Evolutionary conservation across 2,113 vertebrate species (phyloP).

Genomic region (Calyptomena viridis): DNA sequence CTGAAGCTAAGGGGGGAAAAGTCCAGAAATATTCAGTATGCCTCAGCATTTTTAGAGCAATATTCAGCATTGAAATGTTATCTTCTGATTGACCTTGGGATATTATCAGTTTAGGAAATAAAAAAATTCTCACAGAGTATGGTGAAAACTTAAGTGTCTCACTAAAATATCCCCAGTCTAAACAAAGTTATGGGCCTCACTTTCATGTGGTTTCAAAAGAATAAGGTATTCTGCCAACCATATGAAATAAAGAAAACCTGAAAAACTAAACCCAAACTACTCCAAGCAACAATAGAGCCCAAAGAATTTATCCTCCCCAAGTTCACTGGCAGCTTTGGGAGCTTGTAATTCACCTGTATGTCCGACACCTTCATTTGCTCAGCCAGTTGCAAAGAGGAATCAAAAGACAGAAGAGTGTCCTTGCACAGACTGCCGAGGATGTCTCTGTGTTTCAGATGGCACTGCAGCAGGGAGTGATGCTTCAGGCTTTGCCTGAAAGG

Average conservation of each 20-base stretch:
- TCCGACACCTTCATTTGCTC: constrained; percentile 79
- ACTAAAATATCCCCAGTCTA: neutral
- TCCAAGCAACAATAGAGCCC: neutral
- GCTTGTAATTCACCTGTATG: constrained; percentile 60
- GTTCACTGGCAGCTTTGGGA: neutral
- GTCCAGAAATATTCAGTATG: neutral
- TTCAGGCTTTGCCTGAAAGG: constrained; percentile 88
- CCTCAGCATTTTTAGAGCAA: neutral
- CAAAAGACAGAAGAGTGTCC: constrained; percentile 81
- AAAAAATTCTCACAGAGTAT: neutral
- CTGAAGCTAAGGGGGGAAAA: neutral
- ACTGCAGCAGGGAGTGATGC: constrained; percentile 83
- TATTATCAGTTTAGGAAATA: neutral
- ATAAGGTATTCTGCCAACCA: neutral
- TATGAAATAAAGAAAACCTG: neutral
- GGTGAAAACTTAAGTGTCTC: neutral
- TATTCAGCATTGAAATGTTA: neutral
- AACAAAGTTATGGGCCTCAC: neutral
- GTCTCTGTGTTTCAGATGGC: constrained; percentile 84
- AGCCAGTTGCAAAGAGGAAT: constrained; percentile 83
- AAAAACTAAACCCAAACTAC: neutral
- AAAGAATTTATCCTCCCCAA: neutral
- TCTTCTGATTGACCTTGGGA: neutral
- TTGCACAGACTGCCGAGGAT: constrained; percentile 83
- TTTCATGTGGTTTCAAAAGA: neutral